A percentile compares a stretch with the other conserved stretches of the same genome.
These are phyloP conservation scores for Vanessa tameamea DNA, from an alignment of 1,140 invertebrate species.

Conservation along the genomic window DNA sequence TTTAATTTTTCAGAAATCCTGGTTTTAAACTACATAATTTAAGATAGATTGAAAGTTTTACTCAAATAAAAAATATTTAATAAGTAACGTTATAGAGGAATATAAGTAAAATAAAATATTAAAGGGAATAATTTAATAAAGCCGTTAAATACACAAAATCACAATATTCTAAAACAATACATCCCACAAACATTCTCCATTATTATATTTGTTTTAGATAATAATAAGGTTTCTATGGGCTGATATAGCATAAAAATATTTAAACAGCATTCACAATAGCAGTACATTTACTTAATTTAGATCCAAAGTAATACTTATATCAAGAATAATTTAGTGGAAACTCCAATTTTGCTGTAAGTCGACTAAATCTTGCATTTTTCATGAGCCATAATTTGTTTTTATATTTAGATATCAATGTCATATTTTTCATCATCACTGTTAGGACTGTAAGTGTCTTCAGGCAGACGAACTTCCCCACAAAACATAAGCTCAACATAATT, in stretches of 20 bases:
- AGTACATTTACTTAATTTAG: neutral
- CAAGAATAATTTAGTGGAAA: constrained; percentile 19
- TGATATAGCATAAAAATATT: neutral
- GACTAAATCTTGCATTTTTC: neutral
- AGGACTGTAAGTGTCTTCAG: constrained; percentile 71
- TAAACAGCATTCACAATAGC: neutral
- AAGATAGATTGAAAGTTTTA: too few relatives aligned
- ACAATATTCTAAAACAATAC: constrained; percentile 26
- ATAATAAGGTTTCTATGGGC: neutral
- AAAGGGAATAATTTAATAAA: constrained; percentile 37
- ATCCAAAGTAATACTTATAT: constrained; percentile 20
- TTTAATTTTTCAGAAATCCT: too few relatives aligned
- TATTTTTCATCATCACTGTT: constrained; percentile 80
- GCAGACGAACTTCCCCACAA: constrained; percentile 71
- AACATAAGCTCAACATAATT: constrained; percentile 78
- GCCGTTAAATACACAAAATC: constrained; percentile 23
- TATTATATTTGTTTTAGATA: constrained; percentile 8
- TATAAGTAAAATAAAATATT: constrained; percentile 6
- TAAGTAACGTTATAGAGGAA: neutral
- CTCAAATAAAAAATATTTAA: too few relatives aligned
- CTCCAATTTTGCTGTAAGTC: neutral
- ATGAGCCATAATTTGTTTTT: neutral
- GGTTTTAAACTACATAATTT: too few relatives aligned
- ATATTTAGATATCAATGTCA: constrained; percentile 74
- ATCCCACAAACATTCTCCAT: constrained; percentile 10